Percentiles rank a stretch among this genome's conserved stretches.
phyloP scores from a whole-genome alignment of 2,113 vertebrate genomes.

The Anseranas semipalmata region DNA sequence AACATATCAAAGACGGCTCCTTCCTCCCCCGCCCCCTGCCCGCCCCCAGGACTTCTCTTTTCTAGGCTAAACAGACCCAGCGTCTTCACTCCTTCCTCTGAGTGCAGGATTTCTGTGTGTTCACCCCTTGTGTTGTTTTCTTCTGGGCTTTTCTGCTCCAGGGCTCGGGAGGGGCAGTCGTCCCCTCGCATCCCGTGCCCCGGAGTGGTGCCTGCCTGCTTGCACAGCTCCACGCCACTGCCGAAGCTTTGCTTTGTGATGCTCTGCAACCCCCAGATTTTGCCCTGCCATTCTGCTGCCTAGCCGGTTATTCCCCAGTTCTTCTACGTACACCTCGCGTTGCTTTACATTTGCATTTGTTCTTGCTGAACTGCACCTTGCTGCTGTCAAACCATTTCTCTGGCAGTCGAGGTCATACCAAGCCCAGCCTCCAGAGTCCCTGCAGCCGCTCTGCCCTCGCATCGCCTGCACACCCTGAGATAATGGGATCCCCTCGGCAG shows the following conservation, averaged over 20 bases:
- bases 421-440: not conserved
- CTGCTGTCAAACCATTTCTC: not conserved
- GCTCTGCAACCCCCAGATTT: not conserved
- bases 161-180: not conserved
- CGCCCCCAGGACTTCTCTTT: not conserved
- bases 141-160: not conserved
- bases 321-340: not conserved
- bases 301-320: not conserved
- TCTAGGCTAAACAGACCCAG: not conserved
- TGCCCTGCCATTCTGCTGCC: not conserved
- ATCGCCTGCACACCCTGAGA: accelerated
- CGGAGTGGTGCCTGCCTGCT: not conserved
- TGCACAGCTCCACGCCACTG: not conserved
- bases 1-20: not conserved
- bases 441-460: not conserved
- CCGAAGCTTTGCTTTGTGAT: not conserved
- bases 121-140: not conserved
- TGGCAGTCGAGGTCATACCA: accelerated
- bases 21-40: not conserved
- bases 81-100: not conserved
- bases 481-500: not conserved
- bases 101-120: not conserved
- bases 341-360: conserved; percentile 27
- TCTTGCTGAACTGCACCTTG: conserved; percentile 17
- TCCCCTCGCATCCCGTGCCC: not conserved